Evolutionary conservation across 1,140 invertebrate genomes (phyloP).

Genomic region (Papilio glaucus): DNA sequence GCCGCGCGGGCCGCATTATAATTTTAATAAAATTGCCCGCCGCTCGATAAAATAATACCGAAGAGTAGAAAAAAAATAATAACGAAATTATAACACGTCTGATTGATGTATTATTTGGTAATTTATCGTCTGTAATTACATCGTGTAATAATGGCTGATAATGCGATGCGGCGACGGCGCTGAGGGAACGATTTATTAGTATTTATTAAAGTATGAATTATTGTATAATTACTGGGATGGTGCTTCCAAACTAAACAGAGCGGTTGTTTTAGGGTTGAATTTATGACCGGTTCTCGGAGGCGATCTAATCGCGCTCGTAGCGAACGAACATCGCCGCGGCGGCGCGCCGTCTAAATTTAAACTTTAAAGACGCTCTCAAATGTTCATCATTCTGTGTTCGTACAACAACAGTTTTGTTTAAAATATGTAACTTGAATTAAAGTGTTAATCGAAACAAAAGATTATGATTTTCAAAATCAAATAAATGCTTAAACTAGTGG

Average conservation of each 20-base stretch:
- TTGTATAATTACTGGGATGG: constrained; percentile 80
- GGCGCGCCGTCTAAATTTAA: constrained; percentile 37
- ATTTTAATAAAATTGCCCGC: constrained; percentile 80
- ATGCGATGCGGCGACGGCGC: constrained; percentile 57
- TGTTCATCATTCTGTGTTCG: constrained; percentile 13
- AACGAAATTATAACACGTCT: constrained; percentile 82
- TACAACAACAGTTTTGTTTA: constrained; percentile 3
- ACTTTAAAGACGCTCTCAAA: constrained; percentile 37
- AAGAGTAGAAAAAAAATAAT: constrained; percentile 58
- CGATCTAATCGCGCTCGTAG: constrained; percentile 65
- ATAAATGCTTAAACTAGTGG: background rate
- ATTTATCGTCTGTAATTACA: constrained; percentile 82
- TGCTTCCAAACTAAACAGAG: constrained; percentile 79
- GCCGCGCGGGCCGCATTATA: constrained; percentile 63
- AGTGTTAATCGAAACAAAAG: background rate
- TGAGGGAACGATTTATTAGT: constrained; percentile 78
- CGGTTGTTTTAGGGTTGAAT: constrained; percentile 75
- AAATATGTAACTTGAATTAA: background rate
- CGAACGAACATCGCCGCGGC: constrained; percentile 50
- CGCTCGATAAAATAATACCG: constrained; percentile 61
- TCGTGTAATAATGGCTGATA: constrained; percentile 79
- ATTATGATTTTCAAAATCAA: background rate
- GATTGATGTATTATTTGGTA: constrained; percentile 83
- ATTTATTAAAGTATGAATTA: constrained; percentile 83
- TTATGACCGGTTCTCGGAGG: constrained; percentile 73